Evolutionary conservation across 2,113 vertebrate species (phyloP).

Genomic region (Podilymbus podiceps): DNA sequence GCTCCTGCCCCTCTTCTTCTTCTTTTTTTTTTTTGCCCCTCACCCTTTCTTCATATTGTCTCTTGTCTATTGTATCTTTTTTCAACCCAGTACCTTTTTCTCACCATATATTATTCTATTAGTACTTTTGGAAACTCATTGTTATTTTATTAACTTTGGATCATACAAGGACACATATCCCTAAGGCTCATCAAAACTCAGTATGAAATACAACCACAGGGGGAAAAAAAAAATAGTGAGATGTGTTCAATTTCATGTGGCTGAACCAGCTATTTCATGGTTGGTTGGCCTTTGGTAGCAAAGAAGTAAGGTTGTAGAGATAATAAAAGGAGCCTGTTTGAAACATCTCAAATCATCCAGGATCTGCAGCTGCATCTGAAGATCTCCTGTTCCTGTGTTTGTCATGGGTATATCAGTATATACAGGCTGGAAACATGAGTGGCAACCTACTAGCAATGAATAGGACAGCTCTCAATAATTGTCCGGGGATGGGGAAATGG

Average conservation of each 20-base stretch:
- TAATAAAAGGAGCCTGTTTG: background rate
- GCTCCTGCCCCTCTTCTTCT: background rate
- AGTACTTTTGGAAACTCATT: background rate
- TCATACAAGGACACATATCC: background rate
- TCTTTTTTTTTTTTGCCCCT: background rate
- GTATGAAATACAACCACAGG: background rate
- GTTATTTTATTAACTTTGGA: background rate
- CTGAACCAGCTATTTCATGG: background rate
- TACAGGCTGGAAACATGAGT: background rate
- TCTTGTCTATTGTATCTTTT: too few relatives aligned
- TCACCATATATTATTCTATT: background rate
- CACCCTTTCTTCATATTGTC: background rate
- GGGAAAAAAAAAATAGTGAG: background rate
- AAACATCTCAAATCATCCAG: background rate
- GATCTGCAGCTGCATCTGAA: background rate
- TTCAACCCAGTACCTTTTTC: background rate
- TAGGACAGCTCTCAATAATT: background rate
- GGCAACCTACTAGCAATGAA: background rate
- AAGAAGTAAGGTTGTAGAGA: background rate
- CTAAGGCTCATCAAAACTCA: background rate
- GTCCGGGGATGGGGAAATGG: background rate
- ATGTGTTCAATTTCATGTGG: background rate
- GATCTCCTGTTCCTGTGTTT: background rate
- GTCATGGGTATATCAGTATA: background rate
- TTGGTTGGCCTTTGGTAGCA: background rate